Evolutionary conservation across 1,140 invertebrate species (phyloP).

Genomic region (Oncopodura yosiiana): DNA sequence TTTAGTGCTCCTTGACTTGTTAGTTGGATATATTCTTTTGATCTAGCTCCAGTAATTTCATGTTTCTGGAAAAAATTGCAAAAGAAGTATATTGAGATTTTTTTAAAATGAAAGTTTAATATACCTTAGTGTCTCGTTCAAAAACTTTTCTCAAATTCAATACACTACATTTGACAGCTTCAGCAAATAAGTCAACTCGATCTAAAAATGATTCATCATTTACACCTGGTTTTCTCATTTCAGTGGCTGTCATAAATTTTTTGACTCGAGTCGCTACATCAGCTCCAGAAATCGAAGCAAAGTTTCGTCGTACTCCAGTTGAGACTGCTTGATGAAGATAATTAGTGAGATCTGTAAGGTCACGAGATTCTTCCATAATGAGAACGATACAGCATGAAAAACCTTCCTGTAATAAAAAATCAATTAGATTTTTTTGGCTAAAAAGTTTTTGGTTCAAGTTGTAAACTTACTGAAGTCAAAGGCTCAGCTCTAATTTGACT

Average conservation of each 20-base stretch:
- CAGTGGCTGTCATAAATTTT: not conserved
- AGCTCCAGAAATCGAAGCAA: not conserved
- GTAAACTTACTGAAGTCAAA: not conserved
- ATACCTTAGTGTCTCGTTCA: no score
- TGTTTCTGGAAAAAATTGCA: slow-evolving; percentile 3
- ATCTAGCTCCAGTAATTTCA: slow-evolving; percentile 17
- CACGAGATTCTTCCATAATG: slow-evolving; percentile 9
- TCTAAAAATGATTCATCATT: not conserved
- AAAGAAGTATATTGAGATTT: no score
- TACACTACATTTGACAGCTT: slow-evolving; percentile 5
- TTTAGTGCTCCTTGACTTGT: not conserved
- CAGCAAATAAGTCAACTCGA: slow-evolving; percentile 3
- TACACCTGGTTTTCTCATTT: not conserved
- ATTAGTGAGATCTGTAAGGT: not conserved
- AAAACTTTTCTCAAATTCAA: not conserved
- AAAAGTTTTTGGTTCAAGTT: not conserved
- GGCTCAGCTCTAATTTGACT: not conserved
- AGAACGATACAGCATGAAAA: slow-evolving; percentile 10
- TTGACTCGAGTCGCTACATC: not conserved
- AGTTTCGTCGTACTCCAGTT: slow-evolving; percentile 2
- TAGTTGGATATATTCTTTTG: slow-evolving; percentile 12
- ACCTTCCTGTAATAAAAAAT: slow-evolving; percentile 4
- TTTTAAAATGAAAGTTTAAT: no score
- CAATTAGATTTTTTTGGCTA: no score
- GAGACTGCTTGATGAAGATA: slow-evolving; percentile 2